Evolutionary conservation across 2,797 vertebrate genomes (phyloP).

Genomic region (Florisuga fusca): DNA sequence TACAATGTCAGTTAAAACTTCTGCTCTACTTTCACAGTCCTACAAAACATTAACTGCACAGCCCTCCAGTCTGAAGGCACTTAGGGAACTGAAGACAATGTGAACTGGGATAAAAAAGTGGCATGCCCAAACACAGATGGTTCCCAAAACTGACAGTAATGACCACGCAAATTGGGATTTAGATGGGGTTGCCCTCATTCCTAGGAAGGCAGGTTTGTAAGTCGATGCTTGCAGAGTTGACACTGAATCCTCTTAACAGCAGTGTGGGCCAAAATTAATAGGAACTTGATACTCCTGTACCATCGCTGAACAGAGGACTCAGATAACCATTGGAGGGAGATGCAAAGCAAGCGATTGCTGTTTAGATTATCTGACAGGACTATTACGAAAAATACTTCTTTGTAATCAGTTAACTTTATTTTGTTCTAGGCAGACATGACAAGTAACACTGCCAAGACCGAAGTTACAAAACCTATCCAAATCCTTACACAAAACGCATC

Average conservation of each 20-base stretch:
- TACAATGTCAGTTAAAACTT: rapidly evolving
- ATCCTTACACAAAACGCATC: rapidly evolving
- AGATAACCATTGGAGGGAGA: rapidly evolving
- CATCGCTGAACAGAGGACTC: not conserved
- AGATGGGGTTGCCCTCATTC: too few relatives aligned
- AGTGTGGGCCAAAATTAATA: not conserved
- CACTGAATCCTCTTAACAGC: rapidly evolving
- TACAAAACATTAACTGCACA: not conserved
- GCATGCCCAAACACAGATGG: rapidly evolving
- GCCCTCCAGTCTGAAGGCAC: not conserved
- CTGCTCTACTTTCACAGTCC: not conserved
- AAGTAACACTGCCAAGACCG: rapidly evolving
- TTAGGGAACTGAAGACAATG: rapidly evolving
- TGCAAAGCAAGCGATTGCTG: rapidly evolving
- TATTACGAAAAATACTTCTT: rapidly evolving
- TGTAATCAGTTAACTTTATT: not conserved
- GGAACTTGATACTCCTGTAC: not conserved
- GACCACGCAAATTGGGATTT: not conserved
- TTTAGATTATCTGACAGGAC: rapidly evolving
- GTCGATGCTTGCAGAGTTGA: rapidly evolving
- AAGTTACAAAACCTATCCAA: rapidly evolving
- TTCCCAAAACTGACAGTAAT: not conserved
- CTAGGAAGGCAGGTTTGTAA: not conserved
- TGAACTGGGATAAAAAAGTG: rapidly evolving
- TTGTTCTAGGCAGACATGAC: rapidly evolving